Conservation (phyloP, 2,113 vertebrate species). For the Urocynchramus pylzowi region DNA sequence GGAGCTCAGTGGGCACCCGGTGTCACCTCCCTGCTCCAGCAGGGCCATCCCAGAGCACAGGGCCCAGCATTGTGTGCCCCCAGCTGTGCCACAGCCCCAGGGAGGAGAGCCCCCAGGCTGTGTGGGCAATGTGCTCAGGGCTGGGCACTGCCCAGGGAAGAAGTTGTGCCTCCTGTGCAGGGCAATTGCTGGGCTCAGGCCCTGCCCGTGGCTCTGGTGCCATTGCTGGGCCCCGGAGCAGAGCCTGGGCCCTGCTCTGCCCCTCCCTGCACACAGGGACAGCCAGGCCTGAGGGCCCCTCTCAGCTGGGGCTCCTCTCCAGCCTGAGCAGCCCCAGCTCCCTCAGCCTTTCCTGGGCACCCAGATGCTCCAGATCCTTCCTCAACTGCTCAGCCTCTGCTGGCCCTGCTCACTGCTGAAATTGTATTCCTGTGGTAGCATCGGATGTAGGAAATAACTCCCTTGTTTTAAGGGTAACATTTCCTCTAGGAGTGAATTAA, state of each 20-base stretch:
- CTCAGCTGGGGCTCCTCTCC: background rate
- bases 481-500: background rate
- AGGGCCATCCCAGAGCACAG: background rate
- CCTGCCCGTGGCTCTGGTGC: background rate
- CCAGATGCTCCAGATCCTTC: background rate
- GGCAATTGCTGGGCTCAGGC: background rate
- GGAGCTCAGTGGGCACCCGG: fast-evolving
- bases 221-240: background rate
- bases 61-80: background rate
- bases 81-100: background rate
- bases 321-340: background rate
- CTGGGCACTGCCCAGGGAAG: background rate
- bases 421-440: background rate
- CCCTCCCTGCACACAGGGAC: background rate
- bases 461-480: background rate
- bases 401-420: background rate
- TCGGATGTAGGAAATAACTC: background rate
- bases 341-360: background rate
- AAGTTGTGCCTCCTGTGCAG: background rate
- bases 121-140: too few relatives aligned
- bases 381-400: background rate
- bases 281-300: background rate
- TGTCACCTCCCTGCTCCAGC: background rate
- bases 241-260: background rate
- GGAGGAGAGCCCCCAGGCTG: too few relatives aligned